Base-by-base conservation (phyloP, 2,888 invertebrate species). In the Sympetrum striolatum region DNA sequence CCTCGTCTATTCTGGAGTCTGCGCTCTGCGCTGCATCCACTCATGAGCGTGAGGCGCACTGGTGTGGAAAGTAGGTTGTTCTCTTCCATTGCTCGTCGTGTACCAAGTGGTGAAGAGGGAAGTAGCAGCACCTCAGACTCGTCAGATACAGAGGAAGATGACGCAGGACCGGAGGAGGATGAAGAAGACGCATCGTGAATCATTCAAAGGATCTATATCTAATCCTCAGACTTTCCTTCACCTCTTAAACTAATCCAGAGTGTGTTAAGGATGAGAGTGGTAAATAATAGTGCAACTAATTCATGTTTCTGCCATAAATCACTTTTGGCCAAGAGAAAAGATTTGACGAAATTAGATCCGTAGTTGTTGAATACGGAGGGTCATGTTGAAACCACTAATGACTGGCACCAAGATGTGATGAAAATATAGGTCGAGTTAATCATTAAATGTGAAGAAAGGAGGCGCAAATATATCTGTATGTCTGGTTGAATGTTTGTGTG, bases 1-100 rank as follows among this genome's bases (percentile, higher is more conserved):
- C 98, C 98, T 0, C 95, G 96, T 90, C 94, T 98, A 64, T 98
- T 96, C 93, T 94, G 95, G 92, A 97, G 97, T 92, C 94, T 98
- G 91, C 95, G 96, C 93, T 95, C 95, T 37, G 97, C 98, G n/a
- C 93, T 98, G 91, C 96, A 96, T 92, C 97, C 98, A 0, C 94
- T 98, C 90, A 96, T 97, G 92, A 95, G 96, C 92, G 95, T 96
- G 91, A 92, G 93, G 91, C 91, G 92, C 91, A 93, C 93, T 14
- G 93, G 93, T 2, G 92, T 93, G 90, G 94, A 94, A 91, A 92
- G 92, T 92, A 79, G 90, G 18, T 22, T 90, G 64, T 90, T 90
- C 73, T 81, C 90, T 3, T 90, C 90, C 22, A 79, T 80, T 14
- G 79, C 39, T 0, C 44, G 80, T n/a, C 79, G 60, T 0, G 80